Percentiles rank a stretch among this genome's conserved stretches.
phyloP scores from a whole-genome alignment of 2,888 invertebrate species.

The Scrobipalpa atriplicella region DNA sequence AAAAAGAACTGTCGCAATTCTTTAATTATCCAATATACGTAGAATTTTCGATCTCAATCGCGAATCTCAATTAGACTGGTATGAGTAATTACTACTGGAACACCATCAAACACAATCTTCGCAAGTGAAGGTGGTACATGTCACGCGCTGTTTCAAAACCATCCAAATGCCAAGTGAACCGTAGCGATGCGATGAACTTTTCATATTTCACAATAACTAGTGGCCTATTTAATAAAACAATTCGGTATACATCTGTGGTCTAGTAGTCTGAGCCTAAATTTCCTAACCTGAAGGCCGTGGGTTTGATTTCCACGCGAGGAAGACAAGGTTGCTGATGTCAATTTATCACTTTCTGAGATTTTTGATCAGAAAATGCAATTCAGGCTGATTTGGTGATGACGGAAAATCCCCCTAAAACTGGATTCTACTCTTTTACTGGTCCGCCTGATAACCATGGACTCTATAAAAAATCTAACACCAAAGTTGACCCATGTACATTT shows the following conservation, averaged over 20 bases:
- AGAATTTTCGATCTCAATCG: no score
- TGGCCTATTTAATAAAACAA: neutral
- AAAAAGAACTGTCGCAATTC: no score
- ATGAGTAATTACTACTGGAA: neutral
- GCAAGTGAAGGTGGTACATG: slow-evolving; percentile 4
- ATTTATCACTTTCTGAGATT: neutral
- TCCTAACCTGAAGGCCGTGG: no score
- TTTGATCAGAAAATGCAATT: no score
- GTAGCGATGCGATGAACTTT: slow-evolving; percentile 10
- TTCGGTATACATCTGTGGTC: neutral
- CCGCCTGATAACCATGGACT: no score
- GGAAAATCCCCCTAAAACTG: no score
- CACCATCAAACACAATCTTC: neutral
- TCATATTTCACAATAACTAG: neutral
- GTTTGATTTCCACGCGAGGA: neutral
- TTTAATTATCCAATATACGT: no score
- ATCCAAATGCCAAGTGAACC: slow-evolving; percentile 11
- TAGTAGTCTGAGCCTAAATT: neutral
- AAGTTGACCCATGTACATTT: no score
- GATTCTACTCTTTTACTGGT: no score
- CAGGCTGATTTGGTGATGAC: no score
- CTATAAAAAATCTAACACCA: no score
- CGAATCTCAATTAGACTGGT: no score
- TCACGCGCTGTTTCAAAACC: slow-evolving; percentile 11
- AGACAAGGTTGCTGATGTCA: neutral